Conservation (phyloP, 2,797 vertebrate genomes). For the Enteromius trimaculatus region DNA sequence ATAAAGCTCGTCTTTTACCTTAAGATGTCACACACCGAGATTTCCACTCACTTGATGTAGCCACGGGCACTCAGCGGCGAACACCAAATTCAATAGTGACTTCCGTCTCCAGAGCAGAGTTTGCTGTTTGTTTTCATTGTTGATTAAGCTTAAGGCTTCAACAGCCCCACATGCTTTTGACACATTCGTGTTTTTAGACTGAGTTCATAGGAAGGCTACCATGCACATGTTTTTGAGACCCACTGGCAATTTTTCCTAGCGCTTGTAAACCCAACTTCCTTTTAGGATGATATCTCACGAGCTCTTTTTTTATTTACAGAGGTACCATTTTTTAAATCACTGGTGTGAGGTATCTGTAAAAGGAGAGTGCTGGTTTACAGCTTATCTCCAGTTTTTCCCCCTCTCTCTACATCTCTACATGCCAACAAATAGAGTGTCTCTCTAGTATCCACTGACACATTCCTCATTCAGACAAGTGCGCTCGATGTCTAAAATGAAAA, state of each 20-base stretch:
- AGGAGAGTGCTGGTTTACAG: slow-evolving; percentile 16
- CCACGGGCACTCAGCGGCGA: background rate
- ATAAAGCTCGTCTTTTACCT: slow-evolving; percentile 33
- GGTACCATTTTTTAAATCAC: background rate
- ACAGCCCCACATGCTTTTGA: slow-evolving; percentile 25
- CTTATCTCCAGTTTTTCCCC: slow-evolving; percentile 28
- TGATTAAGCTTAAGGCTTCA: slow-evolving; percentile 32
- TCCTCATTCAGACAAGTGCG: slow-evolving; percentile 45
- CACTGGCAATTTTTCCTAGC: background rate
- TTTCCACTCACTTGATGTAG: slow-evolving; percentile 25
- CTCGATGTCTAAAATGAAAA: slow-evolving; percentile 49
- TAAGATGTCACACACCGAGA: slow-evolving; percentile 9
- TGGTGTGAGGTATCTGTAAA: slow-evolving; percentile 2
- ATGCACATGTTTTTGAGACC: background rate
- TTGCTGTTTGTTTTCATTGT: slow-evolving; percentile 33
- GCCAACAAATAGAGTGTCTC: slow-evolving; percentile 36
- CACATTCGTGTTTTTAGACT: slow-evolving; percentile 15
- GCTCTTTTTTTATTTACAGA: background rate
- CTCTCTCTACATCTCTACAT: slow-evolving; percentile 34
- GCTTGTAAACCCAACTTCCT: slow-evolving; percentile 5
- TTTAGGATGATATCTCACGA: slow-evolving; percentile 11
- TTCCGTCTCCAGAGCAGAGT: slow-evolving; percentile 8
- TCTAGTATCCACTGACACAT: slow-evolving; percentile 24
- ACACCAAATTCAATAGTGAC: slow-evolving; percentile 10
- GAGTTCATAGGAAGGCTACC: slow-evolving; percentile 20